Percentiles rank a stretch among this genome's conserved stretches.
These are phyloP conservation scores for Halocaridina rubra DNA, from an alignment of 2,888 invertebrate species.

Conservation along the genomic window DNA sequence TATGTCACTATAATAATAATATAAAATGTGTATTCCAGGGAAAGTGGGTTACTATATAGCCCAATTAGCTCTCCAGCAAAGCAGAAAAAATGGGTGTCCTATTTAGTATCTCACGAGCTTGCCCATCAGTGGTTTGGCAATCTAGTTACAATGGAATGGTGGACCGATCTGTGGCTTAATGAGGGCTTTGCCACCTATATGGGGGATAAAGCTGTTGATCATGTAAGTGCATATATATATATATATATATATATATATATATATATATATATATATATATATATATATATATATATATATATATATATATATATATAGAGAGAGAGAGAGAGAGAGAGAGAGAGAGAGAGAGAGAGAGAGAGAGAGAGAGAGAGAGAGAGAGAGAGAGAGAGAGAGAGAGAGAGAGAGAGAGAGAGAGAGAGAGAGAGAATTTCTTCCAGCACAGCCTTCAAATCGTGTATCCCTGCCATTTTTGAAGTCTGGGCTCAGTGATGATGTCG, in stretches of 20 bases:
- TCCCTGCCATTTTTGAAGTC: too few species aligned
- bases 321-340: background rate
- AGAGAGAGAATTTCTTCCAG: too few species aligned
- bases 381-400: too few species aligned
- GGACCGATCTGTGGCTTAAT: conserved; percentile 71
- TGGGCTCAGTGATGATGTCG: too few species aligned
- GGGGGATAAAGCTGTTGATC: conserved; percentile 76
- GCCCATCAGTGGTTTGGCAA: conserved; percentile 82
- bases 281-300: background rate
- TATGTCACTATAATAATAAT: too few species aligned
- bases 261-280: background rate
- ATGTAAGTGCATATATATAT: too few species aligned
- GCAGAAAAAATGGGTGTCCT: conserved; percentile 10
- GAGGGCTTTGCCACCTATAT: conserved; percentile 77
- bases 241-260: background rate
- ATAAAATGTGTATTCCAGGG: too few species aligned
- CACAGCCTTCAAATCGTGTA: too few species aligned
- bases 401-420: too few species aligned
- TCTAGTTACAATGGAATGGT: conserved; percentile 67
- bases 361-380: background rate
- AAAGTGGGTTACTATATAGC: conserved; percentile 22
- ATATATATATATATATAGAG: background rate
- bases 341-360: background rate
- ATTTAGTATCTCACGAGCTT: conserved; percentile 69
- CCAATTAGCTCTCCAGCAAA: conserved; percentile 10